Conservation (phyloP, 2,797 vertebrate genomes). For the Huso huso region DNA sequence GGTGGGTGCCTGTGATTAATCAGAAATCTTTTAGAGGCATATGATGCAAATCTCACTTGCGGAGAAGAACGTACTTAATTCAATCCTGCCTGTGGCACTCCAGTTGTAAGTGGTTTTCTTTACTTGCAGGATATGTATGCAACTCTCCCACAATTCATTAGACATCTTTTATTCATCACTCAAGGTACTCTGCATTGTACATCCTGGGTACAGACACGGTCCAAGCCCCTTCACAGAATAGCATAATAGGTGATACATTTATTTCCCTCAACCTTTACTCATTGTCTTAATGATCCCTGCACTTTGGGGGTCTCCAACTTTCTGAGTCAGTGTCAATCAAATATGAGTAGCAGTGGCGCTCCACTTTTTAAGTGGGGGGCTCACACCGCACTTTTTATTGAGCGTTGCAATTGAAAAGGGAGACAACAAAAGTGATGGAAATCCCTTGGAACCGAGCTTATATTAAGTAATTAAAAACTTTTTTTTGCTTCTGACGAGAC, state of each 20-base stretch:
- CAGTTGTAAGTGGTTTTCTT: constrained; percentile 1
- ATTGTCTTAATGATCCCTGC: constrained; percentile 44
- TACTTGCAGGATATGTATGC: background rate
- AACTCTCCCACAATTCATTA: constrained; percentile 3
- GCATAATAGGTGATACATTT: constrained; percentile 59
- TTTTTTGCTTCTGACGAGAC: no score
- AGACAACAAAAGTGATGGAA: no score
- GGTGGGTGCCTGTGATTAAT: background rate
- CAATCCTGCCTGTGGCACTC: background rate
- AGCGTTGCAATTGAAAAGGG: no score
- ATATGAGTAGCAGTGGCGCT: constrained; percentile 49
- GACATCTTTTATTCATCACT: constrained; percentile 3
- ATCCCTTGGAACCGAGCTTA: no score
- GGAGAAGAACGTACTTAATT: constrained; percentile 1
- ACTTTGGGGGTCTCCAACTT: constrained; percentile 33
- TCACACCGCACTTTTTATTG: no score
- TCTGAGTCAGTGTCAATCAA: constrained; percentile 62
- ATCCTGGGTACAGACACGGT: background rate
- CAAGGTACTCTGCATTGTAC: background rate
- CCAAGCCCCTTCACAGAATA: constrained; percentile 17
- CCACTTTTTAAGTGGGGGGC: constrained; percentile 16
- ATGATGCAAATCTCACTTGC: background rate
- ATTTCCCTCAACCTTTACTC: constrained; percentile 28
- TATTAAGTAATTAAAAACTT: no score
- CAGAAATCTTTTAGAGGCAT: constrained; percentile 3